Percentiles rank a stretch among this genome's conserved stretches.
Evolutionary conservation across 2,113 vertebrate genomes (phyloP).

Genomic region (Onychostoma macrolepis): DNA sequence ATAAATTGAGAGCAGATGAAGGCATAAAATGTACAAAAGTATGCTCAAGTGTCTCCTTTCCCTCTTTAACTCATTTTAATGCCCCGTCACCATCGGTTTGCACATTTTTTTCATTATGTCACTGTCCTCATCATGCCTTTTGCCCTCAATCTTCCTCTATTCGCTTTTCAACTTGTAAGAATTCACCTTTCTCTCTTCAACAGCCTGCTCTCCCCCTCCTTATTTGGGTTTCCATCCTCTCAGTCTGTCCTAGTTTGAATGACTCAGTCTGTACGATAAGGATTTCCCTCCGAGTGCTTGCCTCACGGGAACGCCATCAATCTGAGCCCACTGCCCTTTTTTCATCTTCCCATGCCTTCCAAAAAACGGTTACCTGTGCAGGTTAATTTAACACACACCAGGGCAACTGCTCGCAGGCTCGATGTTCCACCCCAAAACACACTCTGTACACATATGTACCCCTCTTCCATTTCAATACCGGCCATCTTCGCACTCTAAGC

Average conservation of each 20-base stretch:
- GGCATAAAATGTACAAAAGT: neutral
- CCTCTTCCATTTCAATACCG: conserved; percentile 19
- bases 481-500: neutral
- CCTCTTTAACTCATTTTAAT: neutral
- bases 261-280: neutral
- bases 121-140: neutral
- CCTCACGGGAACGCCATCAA: conserved; percentile 18
- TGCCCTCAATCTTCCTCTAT: conserved; percentile 26
- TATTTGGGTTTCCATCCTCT: neutral
- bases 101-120: conserved; percentile 2
- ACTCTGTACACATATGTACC: neutral
- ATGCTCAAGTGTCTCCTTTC: neutral
- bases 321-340: conserved; percentile 30
- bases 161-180: conserved; percentile 5
- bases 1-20: neutral
- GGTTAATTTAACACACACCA: conserved; percentile 29
- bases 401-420: conserved; percentile 8
- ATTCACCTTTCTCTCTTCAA: neutral
- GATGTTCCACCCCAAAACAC: conserved; percentile 28
- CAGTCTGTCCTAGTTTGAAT: conserved; percentile 32
- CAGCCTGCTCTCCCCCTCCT: neutral
- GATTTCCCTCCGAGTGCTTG: conserved; percentile 16
- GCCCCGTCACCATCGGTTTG: neutral
- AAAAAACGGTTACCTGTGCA: conserved; percentile 29
- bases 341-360: conserved; percentile 35